These are phyloP conservation scores for Alces alces DNA, from an alignment of 2,113 vertebrate genomes.

Conservation along the genomic window DNA sequence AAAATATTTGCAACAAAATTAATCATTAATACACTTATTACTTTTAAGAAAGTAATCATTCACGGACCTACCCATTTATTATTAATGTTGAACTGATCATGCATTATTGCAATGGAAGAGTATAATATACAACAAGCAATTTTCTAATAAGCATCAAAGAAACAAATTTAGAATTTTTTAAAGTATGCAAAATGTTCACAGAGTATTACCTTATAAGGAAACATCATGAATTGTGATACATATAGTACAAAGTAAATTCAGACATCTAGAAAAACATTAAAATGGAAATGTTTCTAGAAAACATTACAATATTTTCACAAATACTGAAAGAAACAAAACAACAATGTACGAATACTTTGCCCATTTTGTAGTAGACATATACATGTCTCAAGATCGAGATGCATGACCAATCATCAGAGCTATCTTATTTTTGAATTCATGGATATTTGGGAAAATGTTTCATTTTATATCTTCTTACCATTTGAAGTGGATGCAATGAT, in stretches of 20 bases:
- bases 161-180: not conserved
- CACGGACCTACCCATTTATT: not conserved
- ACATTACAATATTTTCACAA: not conserved
- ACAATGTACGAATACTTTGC: not conserved
- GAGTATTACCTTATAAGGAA: not conserved
- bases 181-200: slow-evolving; percentile 23
- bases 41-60: slow-evolving; percentile 13
- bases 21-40: not conserved
- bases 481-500: slow-evolving; percentile 86
- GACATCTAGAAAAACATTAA: not conserved
- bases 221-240: not conserved
- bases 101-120: not conserved
- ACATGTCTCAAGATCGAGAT: not conserved
- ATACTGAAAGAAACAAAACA: not conserved
- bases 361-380: not conserved
- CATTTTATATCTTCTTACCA: slow-evolving; percentile 78
- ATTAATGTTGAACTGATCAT: not conserved
- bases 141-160: slow-evolving; percentile 12
- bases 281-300: not conserved
- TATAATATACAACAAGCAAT: slow-evolving; percentile 2
- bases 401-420: not conserved
- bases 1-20: not conserved
- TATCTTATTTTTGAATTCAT: not conserved
- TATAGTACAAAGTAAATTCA: not conserved
- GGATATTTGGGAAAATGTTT: not conserved